Base-by-base conservation (phyloP, 2,113 vertebrate genomes). In the Pampusana beccarii region DNA sequence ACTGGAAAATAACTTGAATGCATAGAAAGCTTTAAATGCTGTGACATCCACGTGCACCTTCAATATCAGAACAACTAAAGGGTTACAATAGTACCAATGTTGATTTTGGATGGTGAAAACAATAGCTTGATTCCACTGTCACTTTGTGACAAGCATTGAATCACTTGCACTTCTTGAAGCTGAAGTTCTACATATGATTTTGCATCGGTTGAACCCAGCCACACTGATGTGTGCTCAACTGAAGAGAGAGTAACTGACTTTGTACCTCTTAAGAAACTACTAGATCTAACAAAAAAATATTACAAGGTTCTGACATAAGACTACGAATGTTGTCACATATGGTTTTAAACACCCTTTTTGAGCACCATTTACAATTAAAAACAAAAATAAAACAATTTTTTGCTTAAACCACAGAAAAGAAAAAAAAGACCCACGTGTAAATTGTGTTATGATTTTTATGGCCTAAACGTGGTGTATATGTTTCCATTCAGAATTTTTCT, bases 161-260 rank as follows among this genome's bases (percentile, higher is more conserved):
- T 2, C 11, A 29, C 20, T 44, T 29, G 5, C 11, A 38, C 17
- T 75, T 26, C 11, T 54, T 64, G 64, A 64, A 90, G 26, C 7
- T 58, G 20, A 34, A 77, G 71, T 58, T 88, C 67, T 69, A 16
- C 10, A 13, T 13, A 10, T 0, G 1, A 28, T 64, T 94, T 72
- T 58, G 8, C 40, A n/a, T 40, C 1, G 2, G 3, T 36, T 84
- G n/a, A 42, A 38, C 5, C 15, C 6, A n/a, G 20, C 10, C 2
- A 0, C 20, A 23, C 24, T 48, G 29, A 31, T 53, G 31, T 4
- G 0, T 18, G 5, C 10, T 17, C 25, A 74, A 13, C 17, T 19
- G 4, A 92, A 60, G 6, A n/a, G 11, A 16, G 13, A 44, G 9
- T 34, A 31, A 51, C 13, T 13, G 71, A 28, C 2, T 44, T 58